A percentile compares a stretch with the other conserved stretches of the same genome.
Evolutionary conservation across 2,113 vertebrate species (phyloP).

Genomic region (Pelobates fuscus): DNA sequence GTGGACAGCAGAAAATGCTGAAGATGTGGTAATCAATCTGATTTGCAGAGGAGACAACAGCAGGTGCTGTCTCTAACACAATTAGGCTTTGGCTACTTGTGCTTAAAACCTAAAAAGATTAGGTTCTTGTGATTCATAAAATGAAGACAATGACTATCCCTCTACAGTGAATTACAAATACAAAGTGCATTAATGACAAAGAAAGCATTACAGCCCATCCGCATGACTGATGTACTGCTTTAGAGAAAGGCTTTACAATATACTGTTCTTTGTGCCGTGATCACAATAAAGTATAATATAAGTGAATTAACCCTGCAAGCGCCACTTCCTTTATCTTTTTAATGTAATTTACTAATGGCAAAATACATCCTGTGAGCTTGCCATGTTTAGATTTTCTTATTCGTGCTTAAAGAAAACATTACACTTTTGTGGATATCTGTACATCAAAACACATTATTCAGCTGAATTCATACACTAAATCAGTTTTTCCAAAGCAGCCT

Average conservation of each 20-base stretch:
- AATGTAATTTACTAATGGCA: no score
- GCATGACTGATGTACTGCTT: background rate
- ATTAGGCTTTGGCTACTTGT: slow-evolving; percentile 24
- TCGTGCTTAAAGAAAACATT: no score
- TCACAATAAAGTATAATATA: no score
- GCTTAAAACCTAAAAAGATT: slow-evolving; percentile 40
- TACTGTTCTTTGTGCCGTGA: no score
- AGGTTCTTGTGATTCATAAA: background rate
- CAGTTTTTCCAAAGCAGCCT: no score
- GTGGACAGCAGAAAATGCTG: background rate
- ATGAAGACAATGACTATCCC: slow-evolving; percentile 9
- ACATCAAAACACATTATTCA: no score
- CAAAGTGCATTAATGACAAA: background rate
- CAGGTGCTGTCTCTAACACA: slow-evolving; percentile 43
- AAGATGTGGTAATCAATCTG: slow-evolving; percentile 20
- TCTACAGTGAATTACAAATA: background rate
- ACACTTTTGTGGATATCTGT: no score
- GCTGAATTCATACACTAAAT: no score
- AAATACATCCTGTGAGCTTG: no score
- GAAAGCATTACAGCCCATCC: background rate
- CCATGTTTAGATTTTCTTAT: no score
- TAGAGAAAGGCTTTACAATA: background rate
- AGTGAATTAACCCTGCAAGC: no score
- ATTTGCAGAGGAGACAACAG: slow-evolving; percentile 31
- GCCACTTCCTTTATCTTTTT: no score